Percentiles rank a stretch among this genome's conserved stretches.
Conservation (phyloP, 2,113 vertebrate species). For the Bathybates hornii region DNA sequence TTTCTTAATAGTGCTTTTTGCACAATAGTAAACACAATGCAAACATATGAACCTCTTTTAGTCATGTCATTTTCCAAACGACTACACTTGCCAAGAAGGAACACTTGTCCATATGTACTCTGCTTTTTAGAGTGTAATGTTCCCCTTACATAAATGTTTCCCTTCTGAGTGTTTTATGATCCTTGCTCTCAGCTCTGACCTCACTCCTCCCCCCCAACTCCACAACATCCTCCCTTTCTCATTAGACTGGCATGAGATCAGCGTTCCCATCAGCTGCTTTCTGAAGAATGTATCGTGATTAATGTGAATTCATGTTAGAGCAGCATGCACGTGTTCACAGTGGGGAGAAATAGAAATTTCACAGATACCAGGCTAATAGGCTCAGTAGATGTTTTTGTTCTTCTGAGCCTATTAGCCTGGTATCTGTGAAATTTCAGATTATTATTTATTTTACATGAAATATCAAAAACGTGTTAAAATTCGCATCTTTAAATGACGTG, state of each 20-base stretch:
- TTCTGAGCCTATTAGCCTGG: background rate
- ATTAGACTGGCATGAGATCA: conserved; percentile 18
- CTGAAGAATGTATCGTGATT: conserved; percentile 18
- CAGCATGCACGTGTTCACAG: background rate
- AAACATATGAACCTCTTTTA: background rate
- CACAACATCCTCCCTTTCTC: background rate
- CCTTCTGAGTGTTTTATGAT: conserved; percentile 29
- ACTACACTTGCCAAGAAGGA: background rate
- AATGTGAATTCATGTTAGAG: conserved; percentile 32
- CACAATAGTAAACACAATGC: background rate
- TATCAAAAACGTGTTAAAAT: background rate
- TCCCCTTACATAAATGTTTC: conserved; percentile 22
- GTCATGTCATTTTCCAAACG: background rate
- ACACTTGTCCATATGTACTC: background rate
- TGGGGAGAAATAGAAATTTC: conserved; percentile 2
- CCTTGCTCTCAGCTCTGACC: background rate
- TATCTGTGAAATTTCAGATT: background rate
- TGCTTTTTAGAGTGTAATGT: background rate
- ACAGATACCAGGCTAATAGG: background rate
- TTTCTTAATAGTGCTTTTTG: background rate
- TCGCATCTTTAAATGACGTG: background rate
- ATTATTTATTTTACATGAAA: background rate
- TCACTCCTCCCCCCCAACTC: background rate
- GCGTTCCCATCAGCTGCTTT: conserved; percentile 10
- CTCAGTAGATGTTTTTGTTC: background rate